Base-by-base conservation (phyloP, 2,113 vertebrate species). In the Hipposideros armiger region DNA sequence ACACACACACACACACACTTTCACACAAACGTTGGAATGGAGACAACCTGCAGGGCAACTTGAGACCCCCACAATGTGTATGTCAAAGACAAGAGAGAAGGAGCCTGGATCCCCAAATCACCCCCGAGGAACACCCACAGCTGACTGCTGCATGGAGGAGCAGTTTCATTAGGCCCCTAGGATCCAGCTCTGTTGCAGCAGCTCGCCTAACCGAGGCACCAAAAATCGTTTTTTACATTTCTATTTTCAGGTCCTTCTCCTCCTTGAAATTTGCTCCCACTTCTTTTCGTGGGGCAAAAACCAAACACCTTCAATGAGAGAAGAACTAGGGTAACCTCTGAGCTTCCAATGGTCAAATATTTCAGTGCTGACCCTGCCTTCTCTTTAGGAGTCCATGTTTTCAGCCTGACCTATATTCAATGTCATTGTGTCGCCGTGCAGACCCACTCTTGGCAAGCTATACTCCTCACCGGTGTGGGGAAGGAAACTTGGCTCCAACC, bases 391-490 rank as follows among this genome's bases (percentile, higher is more conserved):
- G 52, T 8, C 7, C 40, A 1, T 9, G 32, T 7, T 60, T 64
- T 73, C 72, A 66, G 15, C 20, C 4, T 60, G 72, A 72, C 92
- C 66, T 56, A 4, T 40, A 36, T 26, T 40, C 40, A 15, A 50
- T 7, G 72, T 85, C 56, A 72, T 5, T 0, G 30, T 28, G 5
- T 0, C 14, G 26, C 26, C 14, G 3, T 5, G 50, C 62, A 54
- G 45, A 90, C 30, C 11, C 1, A 40, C 72, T 77, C 40, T 54
- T 0, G 30, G 60, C 73, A 66, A 56, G 81, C 60, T 26, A 50
- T 11, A 0, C 15, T 28, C 86, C 52, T 74, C 24, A 2, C 7
- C 2, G 26, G 24, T 2, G 13, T 1, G n/a, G 52, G 47, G 20
- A 92, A 72, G 47, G 47, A 50, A 42, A 15, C 19, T 0, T 4